Percentiles rank a stretch among this genome's conserved stretches.
These are phyloP conservation scores for Calliphora vicina DNA, from an alignment of 1,140 invertebrate species.

Conservation along the genomic window DNA sequence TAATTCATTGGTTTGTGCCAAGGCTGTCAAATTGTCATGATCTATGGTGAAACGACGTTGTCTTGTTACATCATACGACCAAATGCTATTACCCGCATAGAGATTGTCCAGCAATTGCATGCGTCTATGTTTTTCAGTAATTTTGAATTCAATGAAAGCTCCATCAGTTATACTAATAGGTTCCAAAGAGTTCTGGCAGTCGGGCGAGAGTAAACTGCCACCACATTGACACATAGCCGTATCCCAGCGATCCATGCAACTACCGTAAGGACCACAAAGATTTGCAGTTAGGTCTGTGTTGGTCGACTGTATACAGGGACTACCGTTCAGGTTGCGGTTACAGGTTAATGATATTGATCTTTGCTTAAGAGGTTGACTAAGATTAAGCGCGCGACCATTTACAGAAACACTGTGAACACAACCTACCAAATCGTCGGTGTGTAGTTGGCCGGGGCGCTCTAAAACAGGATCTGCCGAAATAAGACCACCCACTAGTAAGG, in stretches of 20 bases:
- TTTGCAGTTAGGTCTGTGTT: conserved; percentile 61
- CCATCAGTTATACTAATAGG: conserved; percentile 80
- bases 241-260: conserved; percentile 87
- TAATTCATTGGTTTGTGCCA: conserved; percentile 59
- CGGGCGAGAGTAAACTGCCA: conserved; percentile 75
- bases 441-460: conserved; percentile 86
- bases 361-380: conserved; percentile 78
- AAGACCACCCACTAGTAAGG: conserved; percentile 85
- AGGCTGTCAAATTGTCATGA: conserved; percentile 46
- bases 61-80: conserved; percentile 62
- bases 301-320: conserved; percentile 67
- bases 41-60: conserved; percentile 40
- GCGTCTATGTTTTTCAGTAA: conserved; percentile 83
- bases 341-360: conserved; percentile 79
- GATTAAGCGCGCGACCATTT: conserved; percentile 82
- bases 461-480: conserved; percentile 82
- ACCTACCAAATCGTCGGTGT: conserved; percentile 91
- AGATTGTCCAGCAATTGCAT: conserved; percentile 83
- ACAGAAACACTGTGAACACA: conserved; percentile 90
- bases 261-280: conserved; percentile 72
- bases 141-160: conserved; percentile 79
- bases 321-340: conserved; percentile 69
- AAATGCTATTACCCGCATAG: conserved; percentile 76
- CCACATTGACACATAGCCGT: conserved; percentile 75
- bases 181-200: conserved; percentile 80